Evolutionary conservation across 2,113 vertebrate genomes (phyloP), one percentile per base, ranked within the genome.

Genomic region (Anarrhichthys ocellatus): DNA sequence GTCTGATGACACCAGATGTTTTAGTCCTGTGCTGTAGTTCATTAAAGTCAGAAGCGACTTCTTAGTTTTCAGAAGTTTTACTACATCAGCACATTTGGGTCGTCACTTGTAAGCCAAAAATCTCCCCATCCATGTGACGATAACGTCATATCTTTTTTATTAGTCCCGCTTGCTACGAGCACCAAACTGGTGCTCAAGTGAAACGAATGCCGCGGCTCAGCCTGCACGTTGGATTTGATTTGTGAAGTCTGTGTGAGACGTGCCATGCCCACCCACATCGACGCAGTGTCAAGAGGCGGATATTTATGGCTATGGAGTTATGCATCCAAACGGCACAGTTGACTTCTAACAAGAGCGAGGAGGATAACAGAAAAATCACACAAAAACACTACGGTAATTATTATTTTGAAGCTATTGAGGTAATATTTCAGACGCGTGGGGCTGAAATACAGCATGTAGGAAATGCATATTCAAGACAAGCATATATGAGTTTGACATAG

Each of bases 211-310:
- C 63, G 0, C 6, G 1, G 44, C 81, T 89, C 78, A 80, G 84
- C 0, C 56, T 83, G 77, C 38, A 24, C 80, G 40, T 24, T 59
- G 73, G 64, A 20, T 78, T 83, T 94, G 90, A 94, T 92, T 94
- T 93, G 88, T 68, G 86, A 68, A 84, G 81, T 15, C 11, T 34
- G 59, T 70, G 84, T 87, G 84, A 81, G 86, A 72, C 75, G 5
- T 65, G 89, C 18, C 66, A 13, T 80, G 91, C 90, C 92, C 89
- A 92, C 92, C 93, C 92, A 93, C 88, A 83, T 85, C 77, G 92
- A 61, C 34, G 46, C 67, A 0, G 80, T 91, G 88, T 93, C 85
- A 84, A 72, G 89, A 89, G 46, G 27, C 20, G 2, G 84, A 88
- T 93, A 94, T 91, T 92, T 89, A 91, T 70, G 90, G 78, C 73